phyloP scores from a whole-genome alignment of 1,140 invertebrate species.

The Nephila pilipes region DNA sequence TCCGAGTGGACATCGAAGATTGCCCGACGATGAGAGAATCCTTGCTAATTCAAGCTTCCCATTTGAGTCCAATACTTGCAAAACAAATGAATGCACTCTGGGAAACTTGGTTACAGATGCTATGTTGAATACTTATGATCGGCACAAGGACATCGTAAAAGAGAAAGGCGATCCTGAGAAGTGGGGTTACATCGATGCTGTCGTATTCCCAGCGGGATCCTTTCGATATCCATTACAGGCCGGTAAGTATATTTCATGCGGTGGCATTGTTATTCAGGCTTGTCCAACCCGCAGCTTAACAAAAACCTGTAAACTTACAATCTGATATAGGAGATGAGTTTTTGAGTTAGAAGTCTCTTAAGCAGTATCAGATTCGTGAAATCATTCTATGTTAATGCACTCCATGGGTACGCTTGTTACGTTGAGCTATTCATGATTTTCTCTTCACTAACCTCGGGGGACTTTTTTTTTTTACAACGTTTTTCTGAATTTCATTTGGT shows the following conservation, averaged over 20 bases:
- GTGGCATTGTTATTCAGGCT: no score
- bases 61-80: conserved; percentile 37
- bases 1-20: neutral
- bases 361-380: no score
- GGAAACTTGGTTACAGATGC: conserved; percentile 62
- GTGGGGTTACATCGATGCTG: conserved; percentile 43
- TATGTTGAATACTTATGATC: neutral
- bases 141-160: neutral
- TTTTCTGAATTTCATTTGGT: no score
- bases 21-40: neutral
- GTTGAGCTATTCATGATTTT: no score
- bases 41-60: neutral
- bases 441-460: no score
- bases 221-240: conserved; percentile 24
- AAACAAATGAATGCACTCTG: conserved; percentile 36
- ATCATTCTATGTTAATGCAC: no score
- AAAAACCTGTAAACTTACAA: no score
- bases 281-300: no score
- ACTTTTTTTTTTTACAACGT: no score
- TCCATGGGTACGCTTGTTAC: no score
- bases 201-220: conserved; percentile 14
- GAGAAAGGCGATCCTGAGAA: neutral
- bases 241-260: neutral
- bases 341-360: no score
- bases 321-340: no score